Base-by-base conservation (phyloP, 2,888 invertebrate genomes). In the Acleris emargana region DNA sequence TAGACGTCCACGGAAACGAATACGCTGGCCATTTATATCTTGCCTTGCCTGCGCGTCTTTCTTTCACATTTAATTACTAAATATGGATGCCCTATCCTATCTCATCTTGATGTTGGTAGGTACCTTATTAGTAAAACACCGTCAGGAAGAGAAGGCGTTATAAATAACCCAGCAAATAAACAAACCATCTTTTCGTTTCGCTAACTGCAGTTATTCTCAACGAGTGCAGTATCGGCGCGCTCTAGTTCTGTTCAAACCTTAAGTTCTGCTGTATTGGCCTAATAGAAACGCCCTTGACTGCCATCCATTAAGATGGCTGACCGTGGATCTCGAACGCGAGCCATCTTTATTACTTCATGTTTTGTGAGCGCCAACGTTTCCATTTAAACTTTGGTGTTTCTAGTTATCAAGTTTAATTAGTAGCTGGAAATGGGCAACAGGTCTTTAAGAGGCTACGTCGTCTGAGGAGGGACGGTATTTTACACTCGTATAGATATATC, bases 241-340 rank as follows among this genome's bases (percentile, higher is more conserved):
- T 58, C 42, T 47, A 59, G 58, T 58, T 59, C 45, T 64, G 42
- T 20, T 60, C 59, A 60, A 64, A 60, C 50, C 55, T 55, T 47
- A 60, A 64, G 43, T 60, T 50, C 59, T 45, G 60, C 54, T 64
- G 60, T 54, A 64, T 64, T 64, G 50, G 43, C 49, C 43, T 49
- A 62, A 67, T 50, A 32, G 62, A 58, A 67, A 58, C 58, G 62
- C 42, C 67, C 67, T 62, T 62, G 62, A 67, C 55, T 50, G 54
- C 51, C 32, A 25, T 58, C 67, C 28, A 62, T 59, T 59, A 62
- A 67, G 42, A 62, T 45, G 52, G 49, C 50, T 59, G 58, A 20
- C 60, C 51, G 53, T 57, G 59, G 57, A 17, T 50, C 51, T 50
- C 43, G 13, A 25, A 16, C 59, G 49, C 49, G 59, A 55, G 42